Evolutionary conservation across 2,797 vertebrate genomes (phyloP).

Genomic region (Megalops cyprinoides): DNA sequence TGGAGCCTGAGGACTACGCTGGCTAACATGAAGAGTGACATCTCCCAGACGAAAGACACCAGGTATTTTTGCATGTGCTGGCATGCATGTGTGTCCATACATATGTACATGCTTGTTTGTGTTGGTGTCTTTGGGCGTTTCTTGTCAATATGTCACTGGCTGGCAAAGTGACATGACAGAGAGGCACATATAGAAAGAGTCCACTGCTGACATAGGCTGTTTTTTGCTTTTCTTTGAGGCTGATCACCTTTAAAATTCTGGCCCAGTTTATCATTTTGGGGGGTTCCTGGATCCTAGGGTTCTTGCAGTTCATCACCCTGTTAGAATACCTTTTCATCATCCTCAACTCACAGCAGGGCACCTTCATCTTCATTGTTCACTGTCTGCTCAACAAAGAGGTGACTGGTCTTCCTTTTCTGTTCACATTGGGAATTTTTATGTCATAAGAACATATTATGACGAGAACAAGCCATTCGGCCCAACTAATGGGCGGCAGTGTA

Average conservation of each 20-base stretch:
- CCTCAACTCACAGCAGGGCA: slow-evolving; percentile 73
- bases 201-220: too few species aligned
- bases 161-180: too few species aligned
- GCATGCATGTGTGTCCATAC: neutral
- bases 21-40: slow-evolving; percentile 66
- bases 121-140: neutral
- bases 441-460: neutral
- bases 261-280: slow-evolving; percentile 70
- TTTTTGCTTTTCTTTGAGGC: slow-evolving; percentile 41
- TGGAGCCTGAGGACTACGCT: slow-evolving; percentile 69
- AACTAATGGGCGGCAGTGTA: too few species aligned
- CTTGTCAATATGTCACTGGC: too few species aligned
- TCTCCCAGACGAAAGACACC: slow-evolving; percentile 53
- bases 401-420: neutral
- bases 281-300: slow-evolving; percentile 69
- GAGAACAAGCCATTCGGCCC: too few species aligned
- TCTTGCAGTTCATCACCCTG: slow-evolving; percentile 59
- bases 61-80: slow-evolving; percentile 49
- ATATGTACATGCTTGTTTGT: neutral
- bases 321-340: slow-evolving; percentile 65
- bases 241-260: slow-evolving; percentile 68
- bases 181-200: too few species aligned
- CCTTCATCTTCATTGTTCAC: slow-evolving; percentile 70
- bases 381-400: slow-evolving; percentile 72
- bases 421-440: neutral